A percentile compares a stretch with the other conserved stretches of the same genome.
Evolutionary conservation across 2,797 vertebrate genomes (phyloP).

Genomic region (Urocyon cinereoargenteus): DNA sequence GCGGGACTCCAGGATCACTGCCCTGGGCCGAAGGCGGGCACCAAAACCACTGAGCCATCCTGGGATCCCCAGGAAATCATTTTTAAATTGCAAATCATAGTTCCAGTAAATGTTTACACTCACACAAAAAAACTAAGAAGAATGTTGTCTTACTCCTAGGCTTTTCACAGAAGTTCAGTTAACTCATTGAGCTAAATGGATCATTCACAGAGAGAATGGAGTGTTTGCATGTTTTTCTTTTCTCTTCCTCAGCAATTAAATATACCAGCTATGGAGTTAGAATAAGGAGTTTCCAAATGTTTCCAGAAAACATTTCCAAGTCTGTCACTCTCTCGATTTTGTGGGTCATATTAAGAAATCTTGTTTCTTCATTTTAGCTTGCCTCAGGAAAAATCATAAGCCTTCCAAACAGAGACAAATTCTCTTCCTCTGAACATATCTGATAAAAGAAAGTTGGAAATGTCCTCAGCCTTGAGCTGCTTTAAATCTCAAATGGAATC

Average conservation of each 20-base stretch:
- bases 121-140: neutral
- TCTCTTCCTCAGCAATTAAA: neutral
- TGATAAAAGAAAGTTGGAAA: neutral
- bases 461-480: neutral
- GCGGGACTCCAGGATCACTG: no score
- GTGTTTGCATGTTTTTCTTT: neutral
- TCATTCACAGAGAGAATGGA: neutral
- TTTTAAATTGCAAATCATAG: neutral
- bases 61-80: no score
- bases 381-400: conserved; percentile 10
- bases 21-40: no score
- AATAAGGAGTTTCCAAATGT: neutral
- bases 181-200: neutral
- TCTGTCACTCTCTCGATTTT: neutral
- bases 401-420: neutral
- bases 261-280: neutral
- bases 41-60: no score
- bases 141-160: neutral
- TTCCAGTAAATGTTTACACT: neutral
- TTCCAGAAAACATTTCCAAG: neutral
- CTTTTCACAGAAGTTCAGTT: neutral
- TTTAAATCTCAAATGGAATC: neutral
- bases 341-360: neutral
- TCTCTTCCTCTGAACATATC: neutral
- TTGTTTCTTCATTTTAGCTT: neutral